Evolutionary conservation across 2,888 invertebrate species (phyloP), one percentile per base, ranked within the genome.

Genomic region (Drosophila multiciliata): DNA sequence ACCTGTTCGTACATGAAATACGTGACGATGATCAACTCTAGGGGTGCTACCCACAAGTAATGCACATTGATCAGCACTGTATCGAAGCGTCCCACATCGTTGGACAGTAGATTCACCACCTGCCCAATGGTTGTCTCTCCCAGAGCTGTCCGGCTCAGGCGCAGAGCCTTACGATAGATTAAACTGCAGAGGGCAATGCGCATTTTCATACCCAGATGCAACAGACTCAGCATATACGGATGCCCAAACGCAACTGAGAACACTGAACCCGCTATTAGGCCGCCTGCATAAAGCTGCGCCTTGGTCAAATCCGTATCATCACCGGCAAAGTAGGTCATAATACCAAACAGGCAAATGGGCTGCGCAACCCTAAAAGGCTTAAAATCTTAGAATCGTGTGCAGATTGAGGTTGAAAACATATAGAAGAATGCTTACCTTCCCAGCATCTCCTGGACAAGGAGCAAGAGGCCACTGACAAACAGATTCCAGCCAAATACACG

Each of bases 41-140:
- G 90, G 0, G 98, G 97, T 0, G 97, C 98, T 70, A 98, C 95
- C 98, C 98, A 98, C 48, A 98, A 94, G 92, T 97, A 98, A 93
- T 99, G 98, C 3, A 98, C 93, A 92, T 98, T 97, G 81, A 98
- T 95, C 74, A 97, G 95, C 33, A 97, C 96, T 62, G 87, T 79
- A 82, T 93, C 93, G 45, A 93, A 88, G 23, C 93, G 92, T 89
- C 97, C 97, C 70, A 99, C 99, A 93, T 99, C 99, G 92, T 99
- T 99, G 3, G 99, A 98, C 73, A 99, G 94, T 2, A 99, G 94
- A 93, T 99, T 99, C 29, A 99, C 98, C 78, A 96, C 94, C 91
- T 96, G 96, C 1, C 96, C 96, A 17, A 95, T 94, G 1, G 97
- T 97, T 5, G 97, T 97, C 88, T 96, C 95, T 0, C 96, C 95